A percentile compares a stretch with the other conserved stretches of the same genome.
phyloP scores from a whole-genome alignment of 2,113 vertebrate genomes.

The Pteruthius melanotis region DNA sequence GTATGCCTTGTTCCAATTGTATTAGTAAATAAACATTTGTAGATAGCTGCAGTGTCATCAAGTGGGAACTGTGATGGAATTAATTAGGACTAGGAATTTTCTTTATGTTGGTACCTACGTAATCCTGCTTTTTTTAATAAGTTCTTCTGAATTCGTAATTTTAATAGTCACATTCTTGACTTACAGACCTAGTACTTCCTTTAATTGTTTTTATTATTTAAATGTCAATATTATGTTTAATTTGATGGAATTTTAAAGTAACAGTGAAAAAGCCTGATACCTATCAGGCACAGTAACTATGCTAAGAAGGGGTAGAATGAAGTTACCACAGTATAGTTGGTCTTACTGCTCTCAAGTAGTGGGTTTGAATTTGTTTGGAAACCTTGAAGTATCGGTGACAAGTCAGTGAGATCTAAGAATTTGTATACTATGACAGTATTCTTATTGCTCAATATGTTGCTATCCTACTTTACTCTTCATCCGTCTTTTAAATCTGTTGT shows the following conservation, averaged over 20 bases:
- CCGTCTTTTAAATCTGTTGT: not conserved
- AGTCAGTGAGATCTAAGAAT: not conserved
- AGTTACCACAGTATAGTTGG: not conserved
- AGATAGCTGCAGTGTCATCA: not conserved
- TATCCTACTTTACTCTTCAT: not conserved
- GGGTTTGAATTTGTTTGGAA: not conserved
- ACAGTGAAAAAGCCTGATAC: not conserved
- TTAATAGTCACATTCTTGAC: not conserved
- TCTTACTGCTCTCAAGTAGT: not conserved
- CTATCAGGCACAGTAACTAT: not conserved
- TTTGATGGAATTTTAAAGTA: not conserved
- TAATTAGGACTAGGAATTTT: not conserved
- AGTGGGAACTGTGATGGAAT: not conserved
- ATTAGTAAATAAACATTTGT: not conserved
- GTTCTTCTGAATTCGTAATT: not conserved
- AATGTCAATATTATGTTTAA: not conserved
- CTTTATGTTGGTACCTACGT: not conserved
- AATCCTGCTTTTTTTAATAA: not conserved
- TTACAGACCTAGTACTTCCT: not conserved
- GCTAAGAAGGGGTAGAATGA: not conserved
- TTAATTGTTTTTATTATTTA: not conserved
- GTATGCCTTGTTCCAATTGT: constrained; percentile 66
- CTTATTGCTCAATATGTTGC: not conserved
- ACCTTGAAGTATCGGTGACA: not conserved
- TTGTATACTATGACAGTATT: accelerated